Evolutionary conservation across 2,888 invertebrate genomes (phyloP).

Genomic region (Himalopsyche anomala): DNA sequence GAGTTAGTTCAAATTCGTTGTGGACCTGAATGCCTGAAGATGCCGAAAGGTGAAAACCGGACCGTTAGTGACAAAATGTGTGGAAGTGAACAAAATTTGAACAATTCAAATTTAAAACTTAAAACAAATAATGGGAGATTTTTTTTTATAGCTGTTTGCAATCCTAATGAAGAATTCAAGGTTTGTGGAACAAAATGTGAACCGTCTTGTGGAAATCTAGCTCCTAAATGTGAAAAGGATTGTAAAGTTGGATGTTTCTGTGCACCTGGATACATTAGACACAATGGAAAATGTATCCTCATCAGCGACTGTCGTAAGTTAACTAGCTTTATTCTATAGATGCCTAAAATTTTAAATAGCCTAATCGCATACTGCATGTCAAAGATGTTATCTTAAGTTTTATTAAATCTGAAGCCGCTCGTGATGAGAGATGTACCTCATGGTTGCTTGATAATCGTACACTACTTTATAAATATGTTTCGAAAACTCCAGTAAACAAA

Average conservation of each 20-base stretch:
- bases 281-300: slow-evolving; percentile 53
- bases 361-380: background rate
- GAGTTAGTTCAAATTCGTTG: too few relatives aligned
- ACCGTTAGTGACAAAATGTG: too few relatives aligned
- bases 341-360: background rate
- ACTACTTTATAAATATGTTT: too few relatives aligned
- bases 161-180: slow-evolving; percentile 46
- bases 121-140: background rate
- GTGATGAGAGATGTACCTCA: too few relatives aligned
- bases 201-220: slow-evolving; percentile 47
- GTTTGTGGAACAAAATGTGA: slow-evolving; percentile 36
- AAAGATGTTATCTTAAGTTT: background rate
- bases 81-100: too few relatives aligned
- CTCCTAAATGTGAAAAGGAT: slow-evolving; percentile 23
- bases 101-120: background rate
- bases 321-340: background rate
- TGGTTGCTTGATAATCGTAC: too few relatives aligned
- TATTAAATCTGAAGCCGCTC: background rate
- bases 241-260: slow-evolving; percentile 52
- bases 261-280: slow-evolving; percentile 47
- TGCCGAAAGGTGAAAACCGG: too few relatives aligned
- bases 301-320: slow-evolving; percentile 53
- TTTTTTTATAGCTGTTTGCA: slow-evolving; percentile 23
- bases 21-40: too few relatives aligned
- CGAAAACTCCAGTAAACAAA: too few relatives aligned